A percentile compares a stretch with the other conserved stretches of the same genome.
phyloP scores from a whole-genome alignment of 2,888 invertebrate species.

The Brachypalpus laphriformis region DNA sequence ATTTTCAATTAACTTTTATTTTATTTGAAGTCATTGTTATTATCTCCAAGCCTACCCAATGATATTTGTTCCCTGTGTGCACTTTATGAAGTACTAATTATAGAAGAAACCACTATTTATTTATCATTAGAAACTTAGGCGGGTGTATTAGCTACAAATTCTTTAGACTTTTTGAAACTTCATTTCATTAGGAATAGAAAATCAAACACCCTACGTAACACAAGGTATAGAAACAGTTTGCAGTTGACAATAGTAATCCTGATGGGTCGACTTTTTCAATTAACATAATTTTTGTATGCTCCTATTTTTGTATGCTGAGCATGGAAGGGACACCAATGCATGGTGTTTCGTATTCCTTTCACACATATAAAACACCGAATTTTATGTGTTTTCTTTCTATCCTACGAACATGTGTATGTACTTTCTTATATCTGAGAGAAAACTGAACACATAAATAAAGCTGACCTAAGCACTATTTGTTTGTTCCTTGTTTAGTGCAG shows the following conservation, averaged over 20 bases:
- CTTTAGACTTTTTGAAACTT: too few species aligned
- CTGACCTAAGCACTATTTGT: not conserved
- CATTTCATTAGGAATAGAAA: too few species aligned
- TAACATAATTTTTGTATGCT: not conserved
- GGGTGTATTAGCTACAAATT: too few species aligned
- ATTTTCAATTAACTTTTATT: too few species aligned
- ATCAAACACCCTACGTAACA: too few species aligned
- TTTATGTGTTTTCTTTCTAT: not conserved
- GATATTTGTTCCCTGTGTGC: too few species aligned
- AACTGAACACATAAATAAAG: not conserved
- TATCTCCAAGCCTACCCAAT: too few species aligned
- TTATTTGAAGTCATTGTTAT: too few species aligned
- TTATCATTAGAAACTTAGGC: too few species aligned
- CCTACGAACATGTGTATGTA: not conserved
- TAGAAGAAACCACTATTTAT: too few species aligned
- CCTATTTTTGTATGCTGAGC: not conserved
- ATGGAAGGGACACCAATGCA: not conserved
- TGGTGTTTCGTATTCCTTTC: not conserved
- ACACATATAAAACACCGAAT: not conserved
- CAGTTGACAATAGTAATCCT: not conserved
- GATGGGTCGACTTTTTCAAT: not conserved
- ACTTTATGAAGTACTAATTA: too few species aligned
- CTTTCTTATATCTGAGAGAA: not conserved
- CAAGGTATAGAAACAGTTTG: not conserved
- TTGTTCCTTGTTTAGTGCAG: not conserved